phyloP scores from a whole-genome alignment of 2,113 vertebrate genomes.

The Trematomus loennbergii region DNA sequence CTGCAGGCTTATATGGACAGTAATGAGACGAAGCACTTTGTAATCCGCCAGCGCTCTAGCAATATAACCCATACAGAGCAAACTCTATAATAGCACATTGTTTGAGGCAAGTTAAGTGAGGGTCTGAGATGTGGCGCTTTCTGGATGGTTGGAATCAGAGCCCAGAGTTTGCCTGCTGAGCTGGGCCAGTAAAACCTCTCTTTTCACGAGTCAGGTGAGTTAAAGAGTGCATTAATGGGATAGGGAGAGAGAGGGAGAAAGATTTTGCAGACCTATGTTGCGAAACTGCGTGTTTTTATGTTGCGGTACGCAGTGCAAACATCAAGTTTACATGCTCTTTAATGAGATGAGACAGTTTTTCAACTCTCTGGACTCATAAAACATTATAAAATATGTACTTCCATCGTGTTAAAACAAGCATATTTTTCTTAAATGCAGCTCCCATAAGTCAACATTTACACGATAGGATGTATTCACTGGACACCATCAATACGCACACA shows the following conservation, averaged over 20 bases:
- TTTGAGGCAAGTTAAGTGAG: conserved; percentile 76
- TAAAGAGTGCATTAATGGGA: conserved; percentile 56
- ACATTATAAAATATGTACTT: conserved; percentile 17
- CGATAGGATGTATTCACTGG: conserved; percentile 30
- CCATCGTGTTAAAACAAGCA: conserved; percentile 14
- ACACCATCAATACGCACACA: conserved; percentile 9
- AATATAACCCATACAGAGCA: conserved; percentile 79
- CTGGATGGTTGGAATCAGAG: conserved; percentile 73
- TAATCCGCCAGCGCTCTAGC: conserved; percentile 75
- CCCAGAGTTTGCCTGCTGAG: conserved; percentile 72
- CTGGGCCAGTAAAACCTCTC: conserved; percentile 74
- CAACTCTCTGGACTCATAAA: conserved; percentile 26
- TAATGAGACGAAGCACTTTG: conserved; percentile 80
- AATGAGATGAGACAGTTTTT: conserved; percentile 13
- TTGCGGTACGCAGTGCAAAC: neutral
- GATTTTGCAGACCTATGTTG: conserved; percentile 16
- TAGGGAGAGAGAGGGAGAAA: conserved; percentile 3
- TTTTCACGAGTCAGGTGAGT: conserved; percentile 81
- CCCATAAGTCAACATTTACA: conserved; percentile 11
- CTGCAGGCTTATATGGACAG: conserved; percentile 75
- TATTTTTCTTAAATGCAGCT: neutral
- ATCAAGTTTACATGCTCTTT: conserved; percentile 15
- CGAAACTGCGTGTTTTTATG: conserved; percentile 24
- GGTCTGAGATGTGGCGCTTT: conserved; percentile 72
- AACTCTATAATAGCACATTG: conserved; percentile 83